Evolutionary conservation across 2,113 vertebrate species (phyloP).

Genomic region (Diadophis punctatus): DNA sequence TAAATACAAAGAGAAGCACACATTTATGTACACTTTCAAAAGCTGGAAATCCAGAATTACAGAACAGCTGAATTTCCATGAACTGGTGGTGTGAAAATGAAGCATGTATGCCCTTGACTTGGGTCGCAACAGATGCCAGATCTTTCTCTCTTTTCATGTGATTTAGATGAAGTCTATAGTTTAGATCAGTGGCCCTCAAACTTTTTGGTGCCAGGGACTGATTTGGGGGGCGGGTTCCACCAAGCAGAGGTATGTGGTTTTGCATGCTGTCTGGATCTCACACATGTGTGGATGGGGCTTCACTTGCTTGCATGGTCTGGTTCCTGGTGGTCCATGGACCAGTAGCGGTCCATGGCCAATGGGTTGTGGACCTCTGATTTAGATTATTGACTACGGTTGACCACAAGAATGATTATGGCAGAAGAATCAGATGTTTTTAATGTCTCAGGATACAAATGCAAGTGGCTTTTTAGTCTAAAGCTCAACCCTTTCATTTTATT

Average conservation of each 20-base stretch:
- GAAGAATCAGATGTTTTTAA: background rate
- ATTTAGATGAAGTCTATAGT: background rate
- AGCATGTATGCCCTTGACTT: background rate
- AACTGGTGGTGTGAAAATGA: background rate
- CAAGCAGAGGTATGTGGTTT: background rate
- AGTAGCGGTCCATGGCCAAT: background rate
- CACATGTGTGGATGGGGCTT: background rate
- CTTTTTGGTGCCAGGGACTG: background rate
- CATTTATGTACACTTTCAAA: background rate
- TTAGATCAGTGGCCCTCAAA: background rate
- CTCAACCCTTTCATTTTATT: background rate
- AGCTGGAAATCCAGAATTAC: background rate
- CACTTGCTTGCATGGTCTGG: background rate
- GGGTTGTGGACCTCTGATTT: background rate
- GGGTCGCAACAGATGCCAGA: background rate
- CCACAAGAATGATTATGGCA: background rate
- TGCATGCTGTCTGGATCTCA: background rate
- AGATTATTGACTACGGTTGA: background rate
- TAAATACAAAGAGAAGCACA: background rate
- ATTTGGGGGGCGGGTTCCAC: background rate
- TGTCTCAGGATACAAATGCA: background rate
- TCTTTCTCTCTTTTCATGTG: background rate
- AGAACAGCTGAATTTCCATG: background rate
- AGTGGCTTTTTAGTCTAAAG: background rate
- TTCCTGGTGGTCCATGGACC: background rate